A percentile compares a stretch with the other conserved stretches of the same genome.
phyloP scores from a whole-genome alignment of 2,888 invertebrate species.

The Caenorhabditis virilis region DNA sequence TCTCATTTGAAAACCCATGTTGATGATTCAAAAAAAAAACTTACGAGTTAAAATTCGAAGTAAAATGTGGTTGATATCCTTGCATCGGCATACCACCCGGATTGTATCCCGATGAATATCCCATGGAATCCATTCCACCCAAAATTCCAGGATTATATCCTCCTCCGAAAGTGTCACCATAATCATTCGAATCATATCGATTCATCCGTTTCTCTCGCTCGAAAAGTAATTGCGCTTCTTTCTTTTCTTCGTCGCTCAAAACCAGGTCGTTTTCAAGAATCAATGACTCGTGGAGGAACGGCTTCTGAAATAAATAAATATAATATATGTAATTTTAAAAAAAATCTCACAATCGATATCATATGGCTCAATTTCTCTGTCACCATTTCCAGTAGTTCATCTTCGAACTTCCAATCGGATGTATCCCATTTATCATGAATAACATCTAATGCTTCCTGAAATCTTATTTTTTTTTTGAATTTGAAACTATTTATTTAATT shows the following conservation, averaged over 20 bases:
- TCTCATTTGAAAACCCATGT: too few species aligned
- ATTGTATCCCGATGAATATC: too few species aligned
- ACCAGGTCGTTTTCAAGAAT: slow-evolving; percentile 58
- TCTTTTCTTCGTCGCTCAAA: slow-evolving; percentile 59
- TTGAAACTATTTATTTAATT: slow-evolving; percentile 6
- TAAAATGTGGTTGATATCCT: too few species aligned
- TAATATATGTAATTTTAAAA: not conserved
- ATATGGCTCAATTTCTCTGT: slow-evolving; percentile 27
- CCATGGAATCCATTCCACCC: not conserved
- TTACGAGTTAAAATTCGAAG: too few species aligned
- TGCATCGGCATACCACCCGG: too few species aligned
- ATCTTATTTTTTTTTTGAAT: not conserved
- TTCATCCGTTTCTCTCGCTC: slow-evolving; percentile 28
- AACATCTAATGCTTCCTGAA: slow-evolving; percentile 52
- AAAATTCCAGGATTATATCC: not conserved
- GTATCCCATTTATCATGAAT: slow-evolving; percentile 29
- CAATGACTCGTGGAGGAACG: slow-evolving; percentile 64
- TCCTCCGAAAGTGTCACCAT: not conserved
- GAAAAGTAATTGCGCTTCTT: slow-evolving; percentile 56
- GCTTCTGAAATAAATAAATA: slow-evolving; percentile 39
- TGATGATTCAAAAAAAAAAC: too few species aligned
- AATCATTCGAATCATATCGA: not conserved
- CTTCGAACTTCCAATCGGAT: slow-evolving; percentile 49
- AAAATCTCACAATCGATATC: slow-evolving; percentile 37
- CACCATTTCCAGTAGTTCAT: slow-evolving; percentile 47